These are phyloP conservation scores for Sebastes wilsoni DNA, from an alignment of 2,797 vertebrate genomes.

Conservation along the genomic window DNA sequence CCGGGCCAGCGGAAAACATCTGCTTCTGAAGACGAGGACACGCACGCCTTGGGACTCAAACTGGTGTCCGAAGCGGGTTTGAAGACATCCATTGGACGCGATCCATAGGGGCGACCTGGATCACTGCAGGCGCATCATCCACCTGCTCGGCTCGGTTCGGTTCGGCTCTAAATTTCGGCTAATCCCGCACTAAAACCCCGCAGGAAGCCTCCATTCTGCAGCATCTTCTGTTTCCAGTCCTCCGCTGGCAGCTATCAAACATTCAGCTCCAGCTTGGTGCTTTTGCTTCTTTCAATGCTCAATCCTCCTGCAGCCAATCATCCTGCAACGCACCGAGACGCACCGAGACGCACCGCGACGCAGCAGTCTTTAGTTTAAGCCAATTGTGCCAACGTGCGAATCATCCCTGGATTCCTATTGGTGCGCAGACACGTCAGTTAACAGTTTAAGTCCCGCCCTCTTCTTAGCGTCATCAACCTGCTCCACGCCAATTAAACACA, in stretches of 20 bases:
- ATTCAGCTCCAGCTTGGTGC: neutral
- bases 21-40: conserved; percentile 64
- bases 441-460: conserved; percentile 16
- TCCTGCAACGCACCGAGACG: conserved; percentile 17
- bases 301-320: conserved; percentile 53
- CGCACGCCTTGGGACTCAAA: conserved; percentile 76
- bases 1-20: conserved; percentile 80
- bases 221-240: conserved; percentile 33
- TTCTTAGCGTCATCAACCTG: conserved; percentile 5
- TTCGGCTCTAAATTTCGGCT: conserved; percentile 58
- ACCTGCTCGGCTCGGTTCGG: conserved; percentile 65
- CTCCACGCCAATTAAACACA: too few species aligned
- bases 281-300: conserved; percentile 25
- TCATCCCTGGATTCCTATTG: conserved; percentile 62
- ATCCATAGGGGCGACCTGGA: conserved; percentile 90
- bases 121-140: conserved; percentile 76
- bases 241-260: conserved; percentile 22
- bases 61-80: conserved; percentile 85
- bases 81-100: conserved; percentile 94
- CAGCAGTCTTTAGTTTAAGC: conserved; percentile 54
- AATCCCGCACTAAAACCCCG: conserved; percentile 64
- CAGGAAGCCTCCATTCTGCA: conserved; percentile 31
- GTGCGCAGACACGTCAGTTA: conserved; percentile 54
- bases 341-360: neutral
- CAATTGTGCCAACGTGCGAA: conserved; percentile 62